Conservation (phyloP, 2,797 vertebrate species). For the Mormyrops boulengeri region DNA sequence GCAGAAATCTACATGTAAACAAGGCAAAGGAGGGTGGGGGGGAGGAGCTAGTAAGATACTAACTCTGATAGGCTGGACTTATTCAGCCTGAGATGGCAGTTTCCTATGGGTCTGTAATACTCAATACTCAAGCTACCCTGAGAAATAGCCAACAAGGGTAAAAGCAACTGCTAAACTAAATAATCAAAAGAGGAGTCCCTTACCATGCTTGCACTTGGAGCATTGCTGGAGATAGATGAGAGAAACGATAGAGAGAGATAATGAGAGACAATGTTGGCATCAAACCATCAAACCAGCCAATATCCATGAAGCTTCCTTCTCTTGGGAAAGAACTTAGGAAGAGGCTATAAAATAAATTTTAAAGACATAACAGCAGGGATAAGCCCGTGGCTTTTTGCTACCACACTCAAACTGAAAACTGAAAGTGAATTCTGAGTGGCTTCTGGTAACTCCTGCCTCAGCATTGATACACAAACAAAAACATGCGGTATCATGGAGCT, state of each 20-base stretch:
- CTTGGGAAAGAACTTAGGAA: neutral
- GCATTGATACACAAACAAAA: neutral
- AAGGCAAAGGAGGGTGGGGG: neutral
- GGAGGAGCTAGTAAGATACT: neutral
- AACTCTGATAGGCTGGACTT: neutral
- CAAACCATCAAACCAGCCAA: neutral
- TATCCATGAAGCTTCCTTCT: neutral
- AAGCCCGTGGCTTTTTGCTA: neutral
- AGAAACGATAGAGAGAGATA: constrained; percentile 32
- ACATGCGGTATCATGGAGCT: neutral
- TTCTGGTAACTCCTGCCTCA: neutral
- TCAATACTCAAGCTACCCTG: neutral
- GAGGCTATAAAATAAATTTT: neutral
- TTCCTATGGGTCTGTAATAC: neutral
- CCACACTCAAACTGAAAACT: neutral
- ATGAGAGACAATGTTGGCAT: neutral
- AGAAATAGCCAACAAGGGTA: neutral
- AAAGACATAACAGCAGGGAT: neutral
- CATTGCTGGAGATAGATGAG: constrained; percentile 84
- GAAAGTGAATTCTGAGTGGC: neutral
- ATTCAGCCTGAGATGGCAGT: neutral
- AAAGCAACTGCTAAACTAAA: neutral
- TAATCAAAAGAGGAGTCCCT: constrained; percentile 45
- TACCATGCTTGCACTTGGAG: constrained; percentile 99
- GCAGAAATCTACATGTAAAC: constrained; percentile 79